Base-by-base conservation (phyloP, 1,140 invertebrate species). In the Zaprionus gabonicus region DNA sequence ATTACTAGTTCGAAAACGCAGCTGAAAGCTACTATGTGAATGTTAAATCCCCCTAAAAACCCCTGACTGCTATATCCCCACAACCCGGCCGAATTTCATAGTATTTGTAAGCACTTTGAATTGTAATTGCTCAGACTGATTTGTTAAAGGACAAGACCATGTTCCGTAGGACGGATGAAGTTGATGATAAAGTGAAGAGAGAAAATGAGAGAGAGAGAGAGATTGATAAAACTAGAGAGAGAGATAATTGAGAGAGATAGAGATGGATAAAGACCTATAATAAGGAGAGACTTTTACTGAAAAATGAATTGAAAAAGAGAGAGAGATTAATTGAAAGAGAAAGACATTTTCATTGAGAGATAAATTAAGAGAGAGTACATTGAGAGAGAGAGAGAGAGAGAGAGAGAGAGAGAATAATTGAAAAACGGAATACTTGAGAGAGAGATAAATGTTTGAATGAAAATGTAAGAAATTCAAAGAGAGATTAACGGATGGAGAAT, bases 111-210 rank as follows among this genome's bases (percentile, higher is more conserved):
- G 80, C 68, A 83, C 62, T 84, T 87, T 76, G 49, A 84, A 84
- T 84, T 90, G 81, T 77, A 88, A 85, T 88, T 90, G 79, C 81
- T 88, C 81, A 90, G 85, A 90, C 85, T 88, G 85, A 90, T 88
- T 88, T 90, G 81, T 74, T 76, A 34, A 55, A 69, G 65, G 38
- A 2, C 17, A 57, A 53, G 31, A 68, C 44, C 53, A 67, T 67
- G 20, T 7, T 28, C 65, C 66, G 46, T 69, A 28, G 10, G 46
- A 51, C 46, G 46, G 46, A 51, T 20, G 3, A 17, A 10, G 46
- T 12, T 12, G 38, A n/a, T 41, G 38, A 41, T 23, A 10, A 51
- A 44, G 41, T 17, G 41, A 44, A 7, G n/a, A 17, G 41, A 44
- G 41, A 44, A 23, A 25, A 1, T 53, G 6, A 7, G 49, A 53